These are phyloP conservation scores for Hirtodrosophila confusa DNA, from an alignment of 2,888 invertebrate species.

Conservation along the genomic window DNA sequence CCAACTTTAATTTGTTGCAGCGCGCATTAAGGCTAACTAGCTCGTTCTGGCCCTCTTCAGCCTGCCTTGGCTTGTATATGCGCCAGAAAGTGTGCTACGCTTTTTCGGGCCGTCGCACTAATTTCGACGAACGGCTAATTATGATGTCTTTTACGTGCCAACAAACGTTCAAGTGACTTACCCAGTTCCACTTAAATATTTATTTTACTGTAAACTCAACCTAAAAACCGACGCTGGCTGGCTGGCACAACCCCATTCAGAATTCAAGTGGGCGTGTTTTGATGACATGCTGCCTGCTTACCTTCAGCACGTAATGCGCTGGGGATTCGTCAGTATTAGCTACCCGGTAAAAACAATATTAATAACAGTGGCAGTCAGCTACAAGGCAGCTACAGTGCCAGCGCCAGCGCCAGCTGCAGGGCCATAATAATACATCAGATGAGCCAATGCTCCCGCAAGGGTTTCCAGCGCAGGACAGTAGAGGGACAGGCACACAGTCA, in stretches of 20 bases:
- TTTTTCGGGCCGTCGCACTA: constrained; percentile 37
- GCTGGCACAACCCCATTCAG: constrained; percentile 64
- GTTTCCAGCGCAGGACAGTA: constrained; percentile 33
- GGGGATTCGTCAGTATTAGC: constrained; percentile 80
- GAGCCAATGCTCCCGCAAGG: constrained; percentile 74
- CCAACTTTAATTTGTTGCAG: neutral
- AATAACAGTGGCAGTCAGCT: constrained; percentile 67
- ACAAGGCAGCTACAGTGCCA: constrained; percentile 34
- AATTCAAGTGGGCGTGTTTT: constrained; percentile 78
- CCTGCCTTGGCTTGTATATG: constrained; percentile 6
- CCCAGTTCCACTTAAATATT: constrained; percentile 71
- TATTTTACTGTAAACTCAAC: constrained; percentile 76
- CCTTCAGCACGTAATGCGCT: constrained; percentile 79
- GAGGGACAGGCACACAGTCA: constrained; percentile 3
- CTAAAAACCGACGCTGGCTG: constrained; percentile 49
- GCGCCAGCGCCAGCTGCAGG: constrained; percentile 45
- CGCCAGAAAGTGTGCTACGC: constrained; percentile 30
- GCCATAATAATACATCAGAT: constrained; percentile 80
- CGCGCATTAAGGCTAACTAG: constrained; percentile 1
- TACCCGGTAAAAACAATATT: constrained; percentile 79
- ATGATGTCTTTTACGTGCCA: constrained; percentile 79
- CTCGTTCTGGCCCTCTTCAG: constrained; percentile 39
- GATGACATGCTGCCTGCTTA: constrained; percentile 76
- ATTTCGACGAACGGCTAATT: constrained; percentile 70
- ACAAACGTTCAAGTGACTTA: constrained; percentile 74